phyloP scores from a whole-genome alignment of 2,113 vertebrate species.

The Notarius lentiginosus region DNA sequence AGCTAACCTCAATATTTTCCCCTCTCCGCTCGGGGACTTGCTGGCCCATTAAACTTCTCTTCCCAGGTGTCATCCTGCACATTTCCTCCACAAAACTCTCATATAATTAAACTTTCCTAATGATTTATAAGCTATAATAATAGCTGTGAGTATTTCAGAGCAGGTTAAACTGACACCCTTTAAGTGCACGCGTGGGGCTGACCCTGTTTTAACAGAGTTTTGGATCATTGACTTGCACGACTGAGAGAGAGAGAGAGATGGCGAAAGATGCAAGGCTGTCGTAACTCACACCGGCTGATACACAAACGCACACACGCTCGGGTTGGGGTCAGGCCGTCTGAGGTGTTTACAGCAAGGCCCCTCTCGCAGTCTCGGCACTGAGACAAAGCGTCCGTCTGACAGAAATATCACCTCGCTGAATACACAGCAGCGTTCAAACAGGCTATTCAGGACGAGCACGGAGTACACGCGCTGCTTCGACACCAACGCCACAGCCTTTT shows the following conservation, averaged over 20 bases:
- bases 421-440: slow-evolving; percentile 30
- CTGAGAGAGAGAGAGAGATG: slow-evolving; percentile 56
- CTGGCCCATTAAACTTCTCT: slow-evolving; percentile 82
- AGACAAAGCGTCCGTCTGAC: slow-evolving; percentile 49
- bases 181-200: slow-evolving; percentile 74
- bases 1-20: slow-evolving; percentile 78
- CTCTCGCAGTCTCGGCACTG: slow-evolving; percentile 30
- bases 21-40: slow-evolving; percentile 77
- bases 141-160: slow-evolving; percentile 78
- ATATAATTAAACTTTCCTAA: slow-evolving; percentile 85
- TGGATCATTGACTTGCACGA: slow-evolving; percentile 73
- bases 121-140: slow-evolving; percentile 85
- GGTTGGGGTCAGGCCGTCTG: slow-evolving; percentile 35
- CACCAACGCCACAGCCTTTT: slow-evolving; percentile 28
- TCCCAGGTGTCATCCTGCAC: slow-evolving; percentile 79
- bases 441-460: slow-evolving; percentile 35
- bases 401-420: slow-evolving; percentile 42
- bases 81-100: slow-evolving; percentile 77
- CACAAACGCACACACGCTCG: slow-evolving; percentile 38
- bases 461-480: slow-evolving; percentile 8
- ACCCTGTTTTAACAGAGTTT: slow-evolving; percentile 80
- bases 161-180: slow-evolving; percentile 79
- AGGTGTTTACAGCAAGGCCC: slow-evolving; percentile 50
- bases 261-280: slow-evolving; percentile 61
- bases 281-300: slow-evolving; percentile 63